These are phyloP conservation scores for Penelope pileata DNA, from an alignment of 2,113 vertebrate genomes.

Conservation along the genomic window DNA sequence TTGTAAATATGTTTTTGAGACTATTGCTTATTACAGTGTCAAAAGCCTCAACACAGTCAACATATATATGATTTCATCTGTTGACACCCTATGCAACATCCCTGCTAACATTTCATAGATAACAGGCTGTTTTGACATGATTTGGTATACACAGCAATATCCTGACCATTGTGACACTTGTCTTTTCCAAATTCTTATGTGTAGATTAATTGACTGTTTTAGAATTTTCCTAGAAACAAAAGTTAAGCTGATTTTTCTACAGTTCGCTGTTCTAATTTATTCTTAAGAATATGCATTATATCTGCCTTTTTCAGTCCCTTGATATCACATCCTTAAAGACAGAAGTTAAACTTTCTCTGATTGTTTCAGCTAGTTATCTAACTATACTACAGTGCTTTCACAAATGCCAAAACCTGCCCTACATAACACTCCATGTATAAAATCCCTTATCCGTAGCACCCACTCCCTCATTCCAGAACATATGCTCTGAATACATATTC, in stretches of 20 bases:
- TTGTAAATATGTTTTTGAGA: not conserved
- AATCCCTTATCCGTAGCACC: not conserved
- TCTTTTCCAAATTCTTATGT: not conserved
- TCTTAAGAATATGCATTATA: not conserved
- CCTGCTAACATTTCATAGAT: not conserved
- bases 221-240: not conserved
- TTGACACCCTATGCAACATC: not conserved
- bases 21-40: not conserved
- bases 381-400: not conserved
- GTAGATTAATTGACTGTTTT: not conserved
- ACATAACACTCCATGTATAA: not conserved
- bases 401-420: not conserved
- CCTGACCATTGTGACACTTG: not conserved
- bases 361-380: not conserved
- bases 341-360: not conserved
- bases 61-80: not conserved
- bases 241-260: not conserved
- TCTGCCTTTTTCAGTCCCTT: not conserved
- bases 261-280: not conserved
- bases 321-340: not conserved
- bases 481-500: not conserved
- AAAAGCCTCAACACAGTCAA: not conserved
- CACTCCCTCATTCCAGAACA: not conserved
- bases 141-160: not conserved
- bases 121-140: not conserved